These are phyloP conservation scores for Drosophila rufa DNA, from an alignment of 1,140 invertebrate species.

Conservation along the genomic window DNA sequence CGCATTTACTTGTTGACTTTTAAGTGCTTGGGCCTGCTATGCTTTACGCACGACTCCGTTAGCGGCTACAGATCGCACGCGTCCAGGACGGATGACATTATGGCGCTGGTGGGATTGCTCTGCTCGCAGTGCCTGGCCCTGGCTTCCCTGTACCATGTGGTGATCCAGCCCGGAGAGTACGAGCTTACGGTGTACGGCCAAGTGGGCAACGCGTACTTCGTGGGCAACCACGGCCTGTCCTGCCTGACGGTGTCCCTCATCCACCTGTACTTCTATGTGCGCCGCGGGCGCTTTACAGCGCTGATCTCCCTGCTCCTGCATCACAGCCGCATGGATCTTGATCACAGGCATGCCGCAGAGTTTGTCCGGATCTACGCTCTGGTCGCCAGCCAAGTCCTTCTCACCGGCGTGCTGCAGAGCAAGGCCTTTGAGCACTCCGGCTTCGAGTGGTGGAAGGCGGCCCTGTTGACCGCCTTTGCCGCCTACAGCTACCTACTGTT, in stretches of 20 bases:
- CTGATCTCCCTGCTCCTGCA: conserved; percentile 41
- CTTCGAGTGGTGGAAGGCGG: neutral
- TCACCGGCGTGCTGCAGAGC: conserved; percentile 9
- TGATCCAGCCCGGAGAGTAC: conserved; percentile 1
- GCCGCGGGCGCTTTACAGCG: conserved; percentile 17
- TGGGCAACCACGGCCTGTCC: conserved; percentile 29
- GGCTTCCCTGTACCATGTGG: conserved; percentile 9
- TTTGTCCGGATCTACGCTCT: conserved; percentile 26
- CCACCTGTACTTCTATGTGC: conserved; percentile 48
- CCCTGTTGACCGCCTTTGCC: conserved; percentile 12
- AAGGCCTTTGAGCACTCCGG: neutral
- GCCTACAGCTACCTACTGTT: conserved; percentile 42
- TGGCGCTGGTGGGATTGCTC: conserved; percentile 23
- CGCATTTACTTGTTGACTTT: conserved; percentile 57
- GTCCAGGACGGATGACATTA: conserved; percentile 19
- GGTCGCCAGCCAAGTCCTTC: conserved; percentile 12
- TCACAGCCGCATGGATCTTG: conserved; percentile 34
- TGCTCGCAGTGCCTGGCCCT: conserved; percentile 26
- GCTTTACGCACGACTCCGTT: conserved; percentile 21
- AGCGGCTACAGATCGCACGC: neutral
- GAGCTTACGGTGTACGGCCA: conserved; percentile 6
- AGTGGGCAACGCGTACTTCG: conserved; percentile 55
- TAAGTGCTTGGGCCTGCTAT: conserved; percentile 56
- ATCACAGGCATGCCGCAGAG: conserved; percentile 6
- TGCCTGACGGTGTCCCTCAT: conserved; percentile 54